These are phyloP conservation scores for Lethenteron camtschaticum DNA, from an alignment of 2,113 vertebrate species.

Conservation along the genomic window DNA sequence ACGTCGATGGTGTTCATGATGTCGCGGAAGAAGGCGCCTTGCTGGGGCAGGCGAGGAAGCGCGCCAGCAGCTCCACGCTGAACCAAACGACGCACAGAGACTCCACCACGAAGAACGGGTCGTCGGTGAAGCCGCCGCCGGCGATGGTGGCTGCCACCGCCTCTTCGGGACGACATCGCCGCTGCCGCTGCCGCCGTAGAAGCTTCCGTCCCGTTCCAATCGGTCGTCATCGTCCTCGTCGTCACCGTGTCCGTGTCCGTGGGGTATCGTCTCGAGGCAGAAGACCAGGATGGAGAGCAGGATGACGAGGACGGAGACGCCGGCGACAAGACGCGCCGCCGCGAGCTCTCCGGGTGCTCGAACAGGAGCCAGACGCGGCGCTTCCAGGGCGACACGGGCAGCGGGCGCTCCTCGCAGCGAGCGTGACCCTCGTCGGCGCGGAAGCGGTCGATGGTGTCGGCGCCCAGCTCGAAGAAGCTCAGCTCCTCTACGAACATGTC, in stretches of 20 bases:
- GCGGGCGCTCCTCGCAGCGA: background rate
- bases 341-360: background rate
- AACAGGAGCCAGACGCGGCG: constrained; percentile 2
- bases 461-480: background rate
- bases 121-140: background rate
- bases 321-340: background rate
- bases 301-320: background rate
- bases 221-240: too few relatives aligned
- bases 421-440: background rate
- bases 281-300: background rate
- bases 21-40: background rate
- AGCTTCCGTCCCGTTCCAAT: too few relatives aligned
- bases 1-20: background rate
- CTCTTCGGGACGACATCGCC: too few relatives aligned
- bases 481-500: background rate
- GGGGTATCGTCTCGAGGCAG: background rate
- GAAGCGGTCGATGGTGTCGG: background rate
- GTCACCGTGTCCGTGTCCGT: background rate
- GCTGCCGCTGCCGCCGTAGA: too few relatives aligned
- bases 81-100: background rate
- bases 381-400: background rate
- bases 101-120: background rate
- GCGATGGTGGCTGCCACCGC: too few relatives aligned
- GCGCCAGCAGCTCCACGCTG: background rate
- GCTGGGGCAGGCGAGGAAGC: background rate